Conservation (phyloP, 1,140 invertebrate species). For the Eueides isabella region DNA sequence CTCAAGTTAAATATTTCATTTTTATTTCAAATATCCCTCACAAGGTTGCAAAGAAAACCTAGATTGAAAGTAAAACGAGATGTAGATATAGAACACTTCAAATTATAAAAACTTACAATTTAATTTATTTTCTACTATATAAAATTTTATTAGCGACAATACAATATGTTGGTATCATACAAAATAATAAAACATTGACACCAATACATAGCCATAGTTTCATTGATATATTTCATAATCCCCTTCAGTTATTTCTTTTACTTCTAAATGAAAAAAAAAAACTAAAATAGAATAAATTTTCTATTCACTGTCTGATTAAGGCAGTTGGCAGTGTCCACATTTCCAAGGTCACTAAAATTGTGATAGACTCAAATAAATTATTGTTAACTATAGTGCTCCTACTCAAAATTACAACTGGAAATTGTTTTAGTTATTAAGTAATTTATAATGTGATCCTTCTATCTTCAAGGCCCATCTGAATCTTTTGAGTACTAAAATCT, state of each 20-base stretch:
- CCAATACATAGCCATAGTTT: not conserved
- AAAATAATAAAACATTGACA: not conserved
- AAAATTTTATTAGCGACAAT: not conserved
- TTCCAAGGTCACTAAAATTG: not conserved
- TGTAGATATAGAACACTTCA: not conserved
- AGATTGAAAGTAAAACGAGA: not conserved
- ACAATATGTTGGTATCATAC: not conserved
- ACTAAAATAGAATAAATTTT: not conserved
- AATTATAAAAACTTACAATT: no score
- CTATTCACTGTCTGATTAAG: not conserved
- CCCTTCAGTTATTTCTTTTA: no score
- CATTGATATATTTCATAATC: no score
- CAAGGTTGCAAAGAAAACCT: not conserved
- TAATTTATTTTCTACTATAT: not conserved
- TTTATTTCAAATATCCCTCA: no score
- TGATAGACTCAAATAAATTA: constrained; percentile 10
- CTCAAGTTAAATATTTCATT: no score
- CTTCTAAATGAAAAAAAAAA: not conserved
- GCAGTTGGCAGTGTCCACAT: not conserved
- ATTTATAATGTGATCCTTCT: constrained; percentile 14
- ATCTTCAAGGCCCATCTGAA: not conserved
- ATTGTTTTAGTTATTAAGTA: not conserved
- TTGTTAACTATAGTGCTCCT: not conserved
- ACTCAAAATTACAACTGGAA: not conserved
- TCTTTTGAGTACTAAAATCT: not conserved